Base-by-base conservation (phyloP, 2,888 invertebrate species). In the Lithosia quadra region DNA sequence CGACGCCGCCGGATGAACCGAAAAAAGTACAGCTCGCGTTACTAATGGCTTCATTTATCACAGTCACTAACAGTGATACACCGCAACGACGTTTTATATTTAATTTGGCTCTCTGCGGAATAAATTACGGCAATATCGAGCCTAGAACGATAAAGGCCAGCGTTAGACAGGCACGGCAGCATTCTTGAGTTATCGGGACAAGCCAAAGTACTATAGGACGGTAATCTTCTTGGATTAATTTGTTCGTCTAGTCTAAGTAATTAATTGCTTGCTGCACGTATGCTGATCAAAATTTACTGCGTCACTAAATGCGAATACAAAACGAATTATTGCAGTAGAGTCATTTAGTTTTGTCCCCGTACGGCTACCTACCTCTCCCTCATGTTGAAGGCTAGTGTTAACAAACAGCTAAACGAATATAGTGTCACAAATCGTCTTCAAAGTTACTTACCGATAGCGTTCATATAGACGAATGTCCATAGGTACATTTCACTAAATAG, bases 1-100 rank as follows among this genome's bases (percentile, higher is more conserved):
- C 88, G 91, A 87, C 92, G 91, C 89, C 89, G 91, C 89, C 92
- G 93, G 93, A 94, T 93, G 91, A 93, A 94, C 94, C 94, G 90
- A 94, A 94, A 94, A 94, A 95, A 94, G 91, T 93, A 92, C 90
- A 91, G 92, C 94, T 94, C 94, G 92, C 93, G 91, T 94, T 94
- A 93, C 95, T 94, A 94, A 95, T 95, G 94, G 93, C 92, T 93
- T 92, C 94, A 95, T 95, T 94, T 94, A 93, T 95, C 95, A 94
- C 92, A 94, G 94, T 93, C 95, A 92, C 94, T 93, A 93, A 93
- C 95, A 94, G 91, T 94, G 94, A 94, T 95, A 95, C 94, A 94
- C 93, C 93, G 91, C 94, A 91, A 92, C 92, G 92, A 91, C 93
- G 92, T 93, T 94, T 94, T 94, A 94, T 94, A 94, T 94, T 94